Percentiles rank a stretch among this genome's conserved stretches.
These are phyloP conservation scores for Conus canariensis DNA, from an alignment of 2,888 invertebrate genomes.

Conservation along the genomic window DNA sequence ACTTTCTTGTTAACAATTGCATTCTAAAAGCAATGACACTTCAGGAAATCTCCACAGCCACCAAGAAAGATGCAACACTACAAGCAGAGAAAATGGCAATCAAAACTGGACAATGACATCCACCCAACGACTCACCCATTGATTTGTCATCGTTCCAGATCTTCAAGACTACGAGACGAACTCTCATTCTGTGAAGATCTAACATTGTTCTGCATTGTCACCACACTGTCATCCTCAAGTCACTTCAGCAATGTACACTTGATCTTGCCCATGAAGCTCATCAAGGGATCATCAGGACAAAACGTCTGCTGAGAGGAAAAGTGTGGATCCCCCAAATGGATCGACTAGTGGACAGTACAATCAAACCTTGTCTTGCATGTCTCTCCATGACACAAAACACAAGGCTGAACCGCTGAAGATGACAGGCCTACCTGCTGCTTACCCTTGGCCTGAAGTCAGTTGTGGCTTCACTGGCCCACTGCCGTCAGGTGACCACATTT, in stretches of 20 bases:
- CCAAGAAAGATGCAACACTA: not conserved
- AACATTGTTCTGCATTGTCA: constrained; percentile 18
- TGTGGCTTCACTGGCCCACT: not conserved
- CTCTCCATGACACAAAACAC: not conserved
- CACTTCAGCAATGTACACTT: constrained; percentile 50
- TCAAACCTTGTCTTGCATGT: constrained; percentile 51
- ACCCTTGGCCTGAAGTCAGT: constrained; percentile 38
- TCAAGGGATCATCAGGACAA: constrained; percentile 46
- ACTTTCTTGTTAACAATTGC: not conserved
- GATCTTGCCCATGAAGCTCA: constrained; percentile 58
- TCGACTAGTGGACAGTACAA: constrained; percentile 49
- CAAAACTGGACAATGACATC: constrained; percentile 37
- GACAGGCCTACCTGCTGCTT: constrained; percentile 38
- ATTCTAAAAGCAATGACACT: not conserved
- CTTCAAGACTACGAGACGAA: constrained; percentile 35
- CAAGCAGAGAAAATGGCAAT: not conserved
- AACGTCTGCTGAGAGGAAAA: constrained; percentile 54
- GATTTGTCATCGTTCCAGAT: constrained; percentile 10
- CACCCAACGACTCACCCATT: constrained; percentile 37
- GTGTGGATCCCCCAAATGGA: constrained; percentile 62
- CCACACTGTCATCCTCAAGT: constrained; percentile 52
- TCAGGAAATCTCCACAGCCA: not conserved
- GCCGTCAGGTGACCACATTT: constrained; percentile 21
- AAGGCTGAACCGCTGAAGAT: not conserved
- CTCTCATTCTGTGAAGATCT: constrained; percentile 35